Evolutionary conservation across 2,888 invertebrate genomes (phyloP).

Genomic region (Idaea straminata): DNA sequence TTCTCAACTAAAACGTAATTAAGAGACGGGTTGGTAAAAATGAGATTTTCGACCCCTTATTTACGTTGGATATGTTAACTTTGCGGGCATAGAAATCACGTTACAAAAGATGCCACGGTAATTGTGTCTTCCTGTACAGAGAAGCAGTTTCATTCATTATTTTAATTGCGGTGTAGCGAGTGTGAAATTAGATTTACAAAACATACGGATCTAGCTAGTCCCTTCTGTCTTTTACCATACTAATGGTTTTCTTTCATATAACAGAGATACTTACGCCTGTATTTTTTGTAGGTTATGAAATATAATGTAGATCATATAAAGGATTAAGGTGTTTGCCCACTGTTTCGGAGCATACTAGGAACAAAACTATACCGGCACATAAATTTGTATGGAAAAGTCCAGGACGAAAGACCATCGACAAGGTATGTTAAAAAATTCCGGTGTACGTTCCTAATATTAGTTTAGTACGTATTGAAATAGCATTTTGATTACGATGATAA

Average conservation of each 20-base stretch:
- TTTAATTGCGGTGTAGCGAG: not conserved
- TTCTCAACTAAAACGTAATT: conserved; percentile 14
- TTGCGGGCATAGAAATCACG: not conserved
- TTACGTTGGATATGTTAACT: not conserved
- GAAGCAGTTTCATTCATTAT: not conserved
- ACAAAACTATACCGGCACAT: too few relatives aligned
- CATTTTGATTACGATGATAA: too few relatives aligned
- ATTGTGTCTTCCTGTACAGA: not conserved
- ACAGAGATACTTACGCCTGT: not conserved
- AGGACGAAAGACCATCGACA: too few relatives aligned
- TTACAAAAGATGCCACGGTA: not conserved
- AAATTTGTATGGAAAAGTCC: too few relatives aligned
- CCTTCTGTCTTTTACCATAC: not conserved
- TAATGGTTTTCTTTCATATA: not conserved
- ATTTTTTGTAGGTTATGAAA: not conserved
- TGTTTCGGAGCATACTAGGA: too few relatives aligned
- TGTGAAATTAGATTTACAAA: not conserved
- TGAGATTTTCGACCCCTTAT: not conserved
- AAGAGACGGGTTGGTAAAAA: conserved; percentile 22
- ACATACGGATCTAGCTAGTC: not conserved
- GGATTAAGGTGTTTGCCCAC: too few relatives aligned
- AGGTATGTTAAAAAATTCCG: too few relatives aligned
- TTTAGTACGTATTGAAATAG: too few relatives aligned
- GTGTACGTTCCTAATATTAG: too few relatives aligned
- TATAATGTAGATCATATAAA: not conserved